A percentile compares a stretch with the other conserved stretches of the same genome.
Conservation (phyloP, 2,797 vertebrate genomes). For the Cichlasoma orientale region DNA sequence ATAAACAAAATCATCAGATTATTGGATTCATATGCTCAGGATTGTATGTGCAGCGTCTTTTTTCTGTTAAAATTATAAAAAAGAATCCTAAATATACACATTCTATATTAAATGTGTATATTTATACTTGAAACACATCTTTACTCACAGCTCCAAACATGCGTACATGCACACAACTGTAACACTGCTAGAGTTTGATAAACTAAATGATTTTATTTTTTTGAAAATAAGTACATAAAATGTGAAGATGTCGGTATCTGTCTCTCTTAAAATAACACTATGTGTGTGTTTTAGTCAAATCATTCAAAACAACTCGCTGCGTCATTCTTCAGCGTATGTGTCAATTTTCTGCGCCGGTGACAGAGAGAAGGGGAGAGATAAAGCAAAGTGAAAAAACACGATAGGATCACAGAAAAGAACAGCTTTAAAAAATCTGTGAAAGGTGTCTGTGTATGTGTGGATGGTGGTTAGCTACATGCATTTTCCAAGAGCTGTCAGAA, state of each 20-base stretch:
- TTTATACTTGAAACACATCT: background rate
- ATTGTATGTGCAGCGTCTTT: too few species aligned
- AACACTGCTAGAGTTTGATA: background rate
- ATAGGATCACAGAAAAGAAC: background rate
- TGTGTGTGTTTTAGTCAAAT: background rate
- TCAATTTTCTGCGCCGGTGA: background rate
- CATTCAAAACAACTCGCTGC: background rate
- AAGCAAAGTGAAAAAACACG: background rate
- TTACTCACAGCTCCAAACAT: background rate
- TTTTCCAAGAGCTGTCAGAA: background rate
- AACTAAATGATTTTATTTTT: rapidly evolving
- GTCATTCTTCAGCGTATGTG: background rate
- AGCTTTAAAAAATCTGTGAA: background rate
- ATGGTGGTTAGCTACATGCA: background rate
- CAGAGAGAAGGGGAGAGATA: background rate
- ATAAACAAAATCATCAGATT: slow-evolving; percentile 1
- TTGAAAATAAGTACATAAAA: background rate
- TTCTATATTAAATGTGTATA: background rate
- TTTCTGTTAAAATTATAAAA: background rate
- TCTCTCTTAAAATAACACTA: background rate
- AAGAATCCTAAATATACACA: background rate
- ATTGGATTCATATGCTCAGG: background rate
- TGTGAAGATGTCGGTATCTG: background rate
- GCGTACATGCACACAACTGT: background rate
- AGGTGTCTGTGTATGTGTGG: background rate